Evolutionary conservation across 2,888 invertebrate species (phyloP), one percentile per base, ranked within the genome.

Genomic region (Chamaedrilus cognettii): DNA sequence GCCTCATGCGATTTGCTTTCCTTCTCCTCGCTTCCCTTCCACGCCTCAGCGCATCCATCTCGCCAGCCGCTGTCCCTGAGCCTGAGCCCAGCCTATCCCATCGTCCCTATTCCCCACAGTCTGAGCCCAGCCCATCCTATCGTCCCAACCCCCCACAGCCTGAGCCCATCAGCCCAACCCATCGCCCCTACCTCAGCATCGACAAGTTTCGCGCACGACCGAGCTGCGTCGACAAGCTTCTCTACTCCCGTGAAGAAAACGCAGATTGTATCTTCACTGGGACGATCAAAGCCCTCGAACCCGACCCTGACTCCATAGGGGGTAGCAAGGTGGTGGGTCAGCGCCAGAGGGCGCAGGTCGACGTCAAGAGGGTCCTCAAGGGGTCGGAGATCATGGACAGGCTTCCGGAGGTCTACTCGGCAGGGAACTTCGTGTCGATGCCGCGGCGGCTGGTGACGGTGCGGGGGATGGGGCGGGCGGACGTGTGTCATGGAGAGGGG

Each of bases 331-430:
- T 23, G 7, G n/a, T n/a, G n/a, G n/a, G n/a, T n/a, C n/a, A n/a
- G n/a, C n/a, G n/a, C n/a, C 11, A 52, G 26, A 19, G 23, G 3
- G 62, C 62, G 1, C 33, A 62, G 32, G 62, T 62, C 34, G 62
- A 62, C 30, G 33, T 62, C n/a, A 62, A 62, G 30, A n/a, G 62
- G 15, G n/a, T 62, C 31, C 50, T 62, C 30, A 62, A 62, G 26
- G 62, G 62, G 2, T 2, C 51, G 5, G 26, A 35, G 11, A 1
- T 51, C 26, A n/a, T 62, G 31, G 52, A 28, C 3, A 30, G 19
- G 33, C 51, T 62, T 26, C 62, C 50, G 7, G 62, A 0, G 3
- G 7, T 28, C n/a, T 62, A 49, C 26, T 42, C 51, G 2, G 31
- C 50, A 2, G 62, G 51, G 19, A 62, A 62, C 30, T 62, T 49